These are phyloP conservation scores for Clarias macrocephalus DNA, from an alignment of 2,113 vertebrate genomes.

Conservation along the genomic window DNA sequence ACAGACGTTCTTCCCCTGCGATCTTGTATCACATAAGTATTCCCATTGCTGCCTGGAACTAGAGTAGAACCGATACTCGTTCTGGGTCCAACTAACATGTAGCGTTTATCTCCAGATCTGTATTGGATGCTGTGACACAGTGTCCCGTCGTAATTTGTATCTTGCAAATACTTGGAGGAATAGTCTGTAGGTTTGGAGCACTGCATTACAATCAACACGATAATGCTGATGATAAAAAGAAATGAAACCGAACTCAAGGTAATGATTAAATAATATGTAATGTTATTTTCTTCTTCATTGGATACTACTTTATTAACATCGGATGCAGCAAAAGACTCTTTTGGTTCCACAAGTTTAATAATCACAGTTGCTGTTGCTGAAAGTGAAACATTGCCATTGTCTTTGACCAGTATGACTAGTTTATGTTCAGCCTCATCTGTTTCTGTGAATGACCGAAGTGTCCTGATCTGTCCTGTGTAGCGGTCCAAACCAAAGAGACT, in stretches of 20 bases:
- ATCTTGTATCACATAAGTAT: constrained; percentile 52
- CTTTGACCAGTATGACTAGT: constrained; percentile 68
- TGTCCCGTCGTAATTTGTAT: constrained; percentile 53
- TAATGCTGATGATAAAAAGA: constrained; percentile 55
- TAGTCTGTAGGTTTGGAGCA: constrained; percentile 46
- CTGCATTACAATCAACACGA: constrained; percentile 51
- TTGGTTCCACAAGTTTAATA: constrained; percentile 51
- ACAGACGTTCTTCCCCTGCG: constrained; percentile 25
- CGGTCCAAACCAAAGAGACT: constrained; percentile 57
- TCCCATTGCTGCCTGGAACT: constrained; percentile 48
- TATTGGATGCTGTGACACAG: constrained; percentile 55
- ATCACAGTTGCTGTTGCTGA: constrained; percentile 56
- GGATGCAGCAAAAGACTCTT: constrained; percentile 50
- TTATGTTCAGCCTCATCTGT: constrained; percentile 58
- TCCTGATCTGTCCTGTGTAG: constrained; percentile 64
- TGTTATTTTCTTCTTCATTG: constrained; percentile 25
- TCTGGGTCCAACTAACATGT: constrained; percentile 58
- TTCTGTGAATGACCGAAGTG: constrained; percentile 60
- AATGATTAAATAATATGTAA: constrained; percentile 55
- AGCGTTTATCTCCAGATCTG: constrained; percentile 56
- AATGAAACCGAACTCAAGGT: constrained; percentile 51
- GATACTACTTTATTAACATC: constrained; percentile 15
- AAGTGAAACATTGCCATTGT: constrained; percentile 59
- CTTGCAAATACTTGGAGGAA: constrained; percentile 50
- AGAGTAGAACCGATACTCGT: constrained; percentile 52